phyloP scores from a whole-genome alignment of 1,140 invertebrate genomes.

The Leptinotarsa texana region DNA sequence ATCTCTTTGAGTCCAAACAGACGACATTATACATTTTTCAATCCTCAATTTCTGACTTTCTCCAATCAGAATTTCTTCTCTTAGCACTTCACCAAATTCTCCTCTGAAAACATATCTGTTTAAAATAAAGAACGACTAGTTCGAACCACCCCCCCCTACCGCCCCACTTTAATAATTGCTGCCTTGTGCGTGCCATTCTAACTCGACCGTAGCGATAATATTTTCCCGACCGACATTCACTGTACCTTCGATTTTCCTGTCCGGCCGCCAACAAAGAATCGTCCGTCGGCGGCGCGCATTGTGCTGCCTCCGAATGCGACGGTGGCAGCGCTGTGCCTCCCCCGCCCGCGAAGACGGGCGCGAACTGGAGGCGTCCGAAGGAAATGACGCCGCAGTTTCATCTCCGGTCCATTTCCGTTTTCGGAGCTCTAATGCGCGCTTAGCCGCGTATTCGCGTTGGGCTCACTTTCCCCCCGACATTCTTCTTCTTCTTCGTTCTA shows the following conservation, averaged over 20 bases:
- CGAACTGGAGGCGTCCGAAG: slow-evolving; percentile 50
- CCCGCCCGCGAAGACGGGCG: slow-evolving; percentile 43
- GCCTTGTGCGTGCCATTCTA: not conserved
- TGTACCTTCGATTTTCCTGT: slow-evolving; percentile 37
- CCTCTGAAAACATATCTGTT: no score
- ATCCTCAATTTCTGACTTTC: no score
- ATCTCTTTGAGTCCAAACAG: no score
- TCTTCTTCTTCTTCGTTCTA: no score
- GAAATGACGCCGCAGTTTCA: slow-evolving; percentile 58
- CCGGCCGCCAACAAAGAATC: slow-evolving; percentile 33
- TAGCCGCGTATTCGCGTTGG: slow-evolving; percentile 17
- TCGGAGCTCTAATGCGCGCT: slow-evolving; percentile 51
- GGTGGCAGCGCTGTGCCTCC: slow-evolving; percentile 21
- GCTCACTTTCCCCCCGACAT: slow-evolving; percentile 11
- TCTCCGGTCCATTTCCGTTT: slow-evolving; percentile 57
- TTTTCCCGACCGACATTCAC: not conserved
- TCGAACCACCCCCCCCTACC: no score
- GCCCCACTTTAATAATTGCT: not conserved
- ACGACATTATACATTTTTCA: no score
- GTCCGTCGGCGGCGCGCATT: slow-evolving; percentile 5
- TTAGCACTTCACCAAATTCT: no score
- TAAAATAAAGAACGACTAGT: no score
- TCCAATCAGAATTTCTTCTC: no score
- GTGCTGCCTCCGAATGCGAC: slow-evolving; percentile 25
- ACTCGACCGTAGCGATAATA: not conserved